Conservation (phyloP, 2,113 vertebrate species). For the Oryzias melastigma region DNA sequence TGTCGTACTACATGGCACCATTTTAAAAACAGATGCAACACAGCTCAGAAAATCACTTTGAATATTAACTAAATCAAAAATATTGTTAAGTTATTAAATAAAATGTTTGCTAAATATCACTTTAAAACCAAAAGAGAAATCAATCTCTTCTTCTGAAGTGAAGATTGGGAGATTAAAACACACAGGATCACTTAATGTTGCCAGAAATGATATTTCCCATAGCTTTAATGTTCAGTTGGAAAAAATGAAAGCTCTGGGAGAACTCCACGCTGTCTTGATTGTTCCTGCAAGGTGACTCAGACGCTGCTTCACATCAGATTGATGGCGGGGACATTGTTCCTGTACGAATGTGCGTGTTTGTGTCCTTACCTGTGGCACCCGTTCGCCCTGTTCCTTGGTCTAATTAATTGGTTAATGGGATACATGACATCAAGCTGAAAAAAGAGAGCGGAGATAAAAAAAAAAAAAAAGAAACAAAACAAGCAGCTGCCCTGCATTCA, state of each 20-base stretch:
- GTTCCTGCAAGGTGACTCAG: slow-evolving; percentile 55
- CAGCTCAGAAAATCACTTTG: neutral
- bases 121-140: no score
- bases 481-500: neutral
- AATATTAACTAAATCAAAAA: slow-evolving; percentile 7
- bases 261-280: slow-evolving; percentile 28
- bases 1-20: slow-evolving; percentile 14
- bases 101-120: slow-evolving; percentile 4
- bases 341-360: slow-evolving; percentile 1
- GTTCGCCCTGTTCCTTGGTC: slow-evolving; percentile 1
- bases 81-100: slow-evolving; percentile 7
- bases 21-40: slow-evolving; percentile 13
- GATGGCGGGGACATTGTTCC: slow-evolving; percentile 14
- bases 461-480: slow-evolving; percentile 1
- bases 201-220: slow-evolving; percentile 31
- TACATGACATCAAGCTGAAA: slow-evolving; percentile 20
- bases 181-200: slow-evolving; percentile 14
- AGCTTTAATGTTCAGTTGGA: slow-evolving; percentile 30
- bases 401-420: slow-evolving; percentile 39
- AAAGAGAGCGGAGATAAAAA: neutral
- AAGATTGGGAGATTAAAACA: slow-evolving; percentile 11
- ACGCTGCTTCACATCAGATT: slow-evolving; percentile 32
- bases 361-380: slow-evolving; percentile 6
- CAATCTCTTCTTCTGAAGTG: neutral
- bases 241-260: slow-evolving; percentile 31